Conservation (phyloP, 2,113 vertebrate species). For the Miniopterus natalensis region DNA sequence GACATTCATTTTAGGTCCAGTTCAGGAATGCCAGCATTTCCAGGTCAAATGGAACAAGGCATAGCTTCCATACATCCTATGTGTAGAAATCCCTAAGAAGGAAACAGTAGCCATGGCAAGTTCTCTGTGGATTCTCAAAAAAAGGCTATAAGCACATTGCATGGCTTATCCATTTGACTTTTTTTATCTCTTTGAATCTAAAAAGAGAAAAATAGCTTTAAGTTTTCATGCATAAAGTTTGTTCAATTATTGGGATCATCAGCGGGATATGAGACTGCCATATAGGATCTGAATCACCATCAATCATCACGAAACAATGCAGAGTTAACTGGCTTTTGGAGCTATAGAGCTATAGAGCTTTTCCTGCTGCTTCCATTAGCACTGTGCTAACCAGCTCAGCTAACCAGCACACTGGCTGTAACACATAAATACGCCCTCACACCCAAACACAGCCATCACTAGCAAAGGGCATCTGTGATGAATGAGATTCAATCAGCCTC, state of each 20-base stretch:
- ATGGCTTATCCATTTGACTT: neutral
- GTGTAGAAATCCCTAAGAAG: neutral
- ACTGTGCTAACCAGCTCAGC: slow-evolving; percentile 39
- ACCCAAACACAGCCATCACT: slow-evolving; percentile 62
- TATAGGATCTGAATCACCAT: neutral
- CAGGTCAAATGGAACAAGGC: neutral
- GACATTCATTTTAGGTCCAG: neutral
- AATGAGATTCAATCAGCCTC: slow-evolving; percentile 81
- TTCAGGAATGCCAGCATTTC: neutral
- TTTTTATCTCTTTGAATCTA: neutral
- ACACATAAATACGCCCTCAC: slow-evolving; percentile 50
- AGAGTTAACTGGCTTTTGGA: slow-evolving; percentile 10
- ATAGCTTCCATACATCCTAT: neutral
- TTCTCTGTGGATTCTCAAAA: neutral
- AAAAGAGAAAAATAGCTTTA: neutral
- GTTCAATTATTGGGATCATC: slow-evolving; percentile 36
- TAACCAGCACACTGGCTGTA: slow-evolving; percentile 24
- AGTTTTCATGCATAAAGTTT: slow-evolving; percentile 24
- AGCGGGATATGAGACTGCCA: neutral
- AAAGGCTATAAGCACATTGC: neutral
- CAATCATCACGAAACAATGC: slow-evolving; percentile 49
- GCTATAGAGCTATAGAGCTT: neutral
- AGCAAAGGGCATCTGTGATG: slow-evolving; percentile 77
- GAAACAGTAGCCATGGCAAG: neutral
- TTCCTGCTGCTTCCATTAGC: neutral